Conservation (phyloP, 2,797 vertebrate species). For the Chiloscyllium punctatum region DNA sequence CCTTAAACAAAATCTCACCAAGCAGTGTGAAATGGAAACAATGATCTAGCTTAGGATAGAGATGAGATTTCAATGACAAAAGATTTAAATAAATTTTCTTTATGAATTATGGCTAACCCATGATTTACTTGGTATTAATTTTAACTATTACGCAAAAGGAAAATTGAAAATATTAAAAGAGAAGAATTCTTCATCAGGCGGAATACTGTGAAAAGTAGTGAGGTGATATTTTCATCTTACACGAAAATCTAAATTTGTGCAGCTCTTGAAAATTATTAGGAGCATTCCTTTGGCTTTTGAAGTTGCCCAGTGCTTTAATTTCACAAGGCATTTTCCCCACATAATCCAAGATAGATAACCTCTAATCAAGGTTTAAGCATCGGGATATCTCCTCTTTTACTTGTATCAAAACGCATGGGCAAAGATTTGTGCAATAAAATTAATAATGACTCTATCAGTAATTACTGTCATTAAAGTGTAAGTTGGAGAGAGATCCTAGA, state of each 20-base stretch:
- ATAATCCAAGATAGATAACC: not conserved
- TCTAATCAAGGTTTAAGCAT: not conserved
- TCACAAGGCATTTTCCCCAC: not conserved
- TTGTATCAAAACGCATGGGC: too few relatives aligned
- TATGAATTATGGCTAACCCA: not conserved
- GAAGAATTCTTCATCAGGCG: not conserved
- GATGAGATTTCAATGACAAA: not conserved
- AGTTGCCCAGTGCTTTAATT: not conserved
- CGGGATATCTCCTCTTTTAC: not conserved
- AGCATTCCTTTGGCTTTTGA: not conserved
- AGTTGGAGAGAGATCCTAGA: not conserved
- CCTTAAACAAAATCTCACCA: not conserved
- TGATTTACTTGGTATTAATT: not conserved
- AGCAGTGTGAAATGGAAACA: not conserved
- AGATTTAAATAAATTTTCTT: not conserved
- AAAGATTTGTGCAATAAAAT: not conserved
- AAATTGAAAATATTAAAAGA: not conserved
- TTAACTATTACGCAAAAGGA: not conserved
- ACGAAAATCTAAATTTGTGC: not conserved
- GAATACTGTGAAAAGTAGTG: not conserved
- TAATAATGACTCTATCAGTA: not conserved
- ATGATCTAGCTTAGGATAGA: not conserved
- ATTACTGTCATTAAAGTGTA: not conserved
- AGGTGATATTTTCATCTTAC: too few relatives aligned
- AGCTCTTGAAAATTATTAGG: not conserved